Evolutionary conservation across 2,888 invertebrate species (phyloP).

Genomic region (Drosophila diplacantha): DNA sequence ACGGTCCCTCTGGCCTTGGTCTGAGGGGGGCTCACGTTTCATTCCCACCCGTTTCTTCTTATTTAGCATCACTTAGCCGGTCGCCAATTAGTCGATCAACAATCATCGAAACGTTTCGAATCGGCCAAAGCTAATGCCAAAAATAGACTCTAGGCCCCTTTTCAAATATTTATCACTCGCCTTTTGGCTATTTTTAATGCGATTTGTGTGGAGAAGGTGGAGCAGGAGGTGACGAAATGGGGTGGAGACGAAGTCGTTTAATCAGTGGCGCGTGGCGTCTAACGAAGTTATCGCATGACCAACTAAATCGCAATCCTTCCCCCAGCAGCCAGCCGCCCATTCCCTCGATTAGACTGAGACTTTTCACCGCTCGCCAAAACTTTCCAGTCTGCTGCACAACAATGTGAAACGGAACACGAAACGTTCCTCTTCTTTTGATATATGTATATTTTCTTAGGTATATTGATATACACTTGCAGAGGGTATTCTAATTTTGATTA

Average conservation of each 20-base stretch:
- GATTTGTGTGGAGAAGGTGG: constrained; percentile 12
- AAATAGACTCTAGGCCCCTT: constrained; percentile 51
- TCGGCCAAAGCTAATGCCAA: constrained; percentile 15
- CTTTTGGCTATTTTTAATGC: constrained; percentile 53
- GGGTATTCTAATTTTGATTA: not conserved
- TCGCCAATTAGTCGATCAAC: constrained; percentile 31
- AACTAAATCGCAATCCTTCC: constrained; percentile 26
- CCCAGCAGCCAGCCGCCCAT: not conserved
- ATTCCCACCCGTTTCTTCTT: constrained; percentile 4
- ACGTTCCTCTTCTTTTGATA: constrained; percentile 17
- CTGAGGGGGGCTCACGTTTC: not conserved
- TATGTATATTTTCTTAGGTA: constrained; percentile 1
- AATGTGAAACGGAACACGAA: constrained; percentile 47
- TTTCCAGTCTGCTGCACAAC: constrained; percentile 63
- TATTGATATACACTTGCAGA: not conserved
- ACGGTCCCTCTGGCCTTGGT: constrained; percentile 7
- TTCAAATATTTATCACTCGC: constrained; percentile 52
- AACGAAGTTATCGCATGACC: constrained; percentile 43
- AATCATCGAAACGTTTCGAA: constrained; percentile 18
- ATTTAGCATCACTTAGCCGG: constrained; percentile 19
- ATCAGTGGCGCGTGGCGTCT: constrained; percentile 44
- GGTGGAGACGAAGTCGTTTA: constrained; percentile 23
- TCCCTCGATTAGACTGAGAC: constrained; percentile 13
- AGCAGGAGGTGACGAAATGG: constrained; percentile 1
- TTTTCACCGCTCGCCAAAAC: constrained; percentile 42